Percentiles rank a stretch among this genome's conserved stretches.
Conservation (phyloP, 2,113 vertebrate genomes). For the Pelobates fuscus region DNA sequence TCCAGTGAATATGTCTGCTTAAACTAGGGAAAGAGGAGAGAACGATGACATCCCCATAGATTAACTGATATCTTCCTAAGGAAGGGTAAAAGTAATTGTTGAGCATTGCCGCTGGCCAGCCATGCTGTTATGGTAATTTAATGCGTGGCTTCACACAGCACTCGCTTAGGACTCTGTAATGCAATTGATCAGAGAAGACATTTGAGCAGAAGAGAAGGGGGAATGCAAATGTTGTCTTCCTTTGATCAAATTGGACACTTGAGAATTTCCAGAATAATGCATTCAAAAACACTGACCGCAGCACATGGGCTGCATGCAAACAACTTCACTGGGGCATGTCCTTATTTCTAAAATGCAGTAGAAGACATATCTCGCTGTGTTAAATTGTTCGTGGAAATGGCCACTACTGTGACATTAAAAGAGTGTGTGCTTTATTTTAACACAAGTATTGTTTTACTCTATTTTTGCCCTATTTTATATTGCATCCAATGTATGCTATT, state of each 20-base stretch:
- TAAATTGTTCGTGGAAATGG: too few relatives aligned
- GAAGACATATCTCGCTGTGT: too few relatives aligned
- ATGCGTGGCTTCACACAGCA: slow-evolving; percentile 40
- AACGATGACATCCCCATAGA: background rate
- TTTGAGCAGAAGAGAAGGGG: slow-evolving; percentile 5
- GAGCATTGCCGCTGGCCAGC: slow-evolving; percentile 11
- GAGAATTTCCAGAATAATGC: slow-evolving; percentile 16
- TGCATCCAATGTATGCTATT: too few relatives aligned
- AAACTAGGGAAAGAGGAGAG: too few relatives aligned
- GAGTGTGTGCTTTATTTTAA: too few relatives aligned
- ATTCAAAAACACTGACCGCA: background rate
- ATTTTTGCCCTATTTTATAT: too few relatives aligned
- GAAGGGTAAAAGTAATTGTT: background rate
- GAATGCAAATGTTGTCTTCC: slow-evolving; percentile 33
- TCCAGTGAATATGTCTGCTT: too few relatives aligned
- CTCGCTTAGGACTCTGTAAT: slow-evolving; percentile 19
- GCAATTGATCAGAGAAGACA: slow-evolving; percentile 38
- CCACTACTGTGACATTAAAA: too few relatives aligned
- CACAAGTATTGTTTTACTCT: too few relatives aligned
- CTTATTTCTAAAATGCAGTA: too few relatives aligned
- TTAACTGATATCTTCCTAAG: slow-evolving; percentile 4
- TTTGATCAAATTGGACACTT: slow-evolving; percentile 31
- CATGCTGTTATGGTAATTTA: slow-evolving; percentile 41
- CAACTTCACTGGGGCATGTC: background rate
- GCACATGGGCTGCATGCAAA: slow-evolving; percentile 7